Evolutionary conservation across 1,140 invertebrate species (phyloP), one percentile per base, ranked within the genome.

Genomic region (Subanguina moxae): DNA sequence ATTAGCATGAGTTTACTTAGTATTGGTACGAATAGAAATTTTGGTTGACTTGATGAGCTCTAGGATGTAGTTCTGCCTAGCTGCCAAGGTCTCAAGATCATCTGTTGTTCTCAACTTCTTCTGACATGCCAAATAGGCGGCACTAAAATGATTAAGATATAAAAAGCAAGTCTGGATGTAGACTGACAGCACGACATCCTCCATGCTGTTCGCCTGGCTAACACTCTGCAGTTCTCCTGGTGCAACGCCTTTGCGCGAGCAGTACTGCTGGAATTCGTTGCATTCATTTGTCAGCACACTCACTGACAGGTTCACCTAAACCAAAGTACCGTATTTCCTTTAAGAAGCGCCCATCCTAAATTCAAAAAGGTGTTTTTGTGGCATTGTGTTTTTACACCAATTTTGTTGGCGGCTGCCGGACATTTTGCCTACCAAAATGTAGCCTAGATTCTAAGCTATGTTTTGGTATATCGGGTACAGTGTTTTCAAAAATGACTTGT

Each of bases 231-330:
- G 43, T 46, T 68, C 65, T 1, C 30, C 38, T 19, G 25, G 15
- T 15, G 73, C 58, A 11, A 78, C 74, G 9, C 74, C 74, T 45
- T 78, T 67, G 25, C 48, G 52, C 38, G 64, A 32, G 58, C 74
- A 76, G 64, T 78, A 75, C 23, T 57, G 72, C 32, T 62, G 48
- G 21, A 76, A 76, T 23, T 76, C 74, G 46, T 76, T 78, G 56
- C 75, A 74, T 56, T 76, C 74, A 21, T 28, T 73, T 21, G 73
- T 74, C 21, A 74, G 43, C 23, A 57, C 15, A 15, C 42, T 73
- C n/a, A 74, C 65, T 8, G 67, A 21, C 8, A 25, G 21, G 11
- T 38, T 21, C 9, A 71, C 66, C 59, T 73, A 64, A 56, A 68
- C n/a, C n/a, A n/a, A n/a, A 27, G 45, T n/a, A n/a, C n/a, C n/a